Conservation (phyloP, 2,888 invertebrate species). For the Panopea generosa region DNA sequence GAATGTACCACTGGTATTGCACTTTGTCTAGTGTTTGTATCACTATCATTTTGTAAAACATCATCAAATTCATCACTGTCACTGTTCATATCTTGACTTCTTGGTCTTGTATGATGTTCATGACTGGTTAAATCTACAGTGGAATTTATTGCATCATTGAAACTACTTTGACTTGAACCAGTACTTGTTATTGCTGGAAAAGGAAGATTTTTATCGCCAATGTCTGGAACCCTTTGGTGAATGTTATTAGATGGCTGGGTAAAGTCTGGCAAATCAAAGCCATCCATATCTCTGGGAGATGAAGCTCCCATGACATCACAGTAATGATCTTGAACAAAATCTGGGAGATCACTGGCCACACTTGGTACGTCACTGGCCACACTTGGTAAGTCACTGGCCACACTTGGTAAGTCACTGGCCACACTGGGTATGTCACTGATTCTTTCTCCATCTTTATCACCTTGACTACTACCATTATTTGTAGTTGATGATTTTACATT, state of each 20-base stretch:
- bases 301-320: slow-evolving; percentile 51
- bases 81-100: too few relatives aligned
- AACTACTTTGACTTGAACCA: too few relatives aligned
- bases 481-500: slow-evolving; percentile 1
- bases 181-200: too few relatives aligned
- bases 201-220: slow-evolving; percentile 28
- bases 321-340: slow-evolving; percentile 83
- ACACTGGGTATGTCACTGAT: background rate
- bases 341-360: slow-evolving; percentile 76
- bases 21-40: background rate
- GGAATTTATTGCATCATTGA: too few relatives aligned
- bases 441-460: background rate
- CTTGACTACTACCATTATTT: background rate
- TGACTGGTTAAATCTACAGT: too few relatives aligned
- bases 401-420: slow-evolving; percentile 15
- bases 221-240: slow-evolving; percentile 25
- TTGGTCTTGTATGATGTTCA: too few relatives aligned
- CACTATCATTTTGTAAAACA: background rate
- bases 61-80: background rate
- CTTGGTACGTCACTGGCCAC: slow-evolving; percentile 16
- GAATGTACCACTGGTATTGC: slow-evolving; percentile 4
- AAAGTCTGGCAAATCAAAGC: slow-evolving; percentile 75
- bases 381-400: slow-evolving; percentile 14
- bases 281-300: slow-evolving; percentile 25
- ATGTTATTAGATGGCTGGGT: slow-evolving; percentile 27